A percentile compares a stretch with the other conserved stretches of the same genome.
These are phyloP conservation scores for Mimumesa dahlbomi DNA, from an alignment of 2,888 invertebrate species.

Conservation along the genomic window DNA sequence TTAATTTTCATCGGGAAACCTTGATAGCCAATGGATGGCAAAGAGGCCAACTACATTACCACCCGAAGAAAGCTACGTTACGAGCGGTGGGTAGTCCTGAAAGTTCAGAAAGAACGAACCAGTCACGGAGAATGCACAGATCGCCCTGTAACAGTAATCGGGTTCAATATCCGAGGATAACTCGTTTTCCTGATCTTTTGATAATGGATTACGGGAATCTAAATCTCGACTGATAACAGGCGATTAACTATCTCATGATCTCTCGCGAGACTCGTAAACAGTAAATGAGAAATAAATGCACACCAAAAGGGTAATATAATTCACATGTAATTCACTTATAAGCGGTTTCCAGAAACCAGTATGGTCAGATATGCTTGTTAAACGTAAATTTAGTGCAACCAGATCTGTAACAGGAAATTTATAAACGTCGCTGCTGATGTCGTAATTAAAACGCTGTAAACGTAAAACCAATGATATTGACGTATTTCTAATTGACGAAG, in stretches of 20 bases:
- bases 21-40: constrained; percentile 55
- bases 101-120: constrained; percentile 32
- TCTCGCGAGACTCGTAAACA: constrained; percentile 16
- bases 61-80: constrained; percentile 65
- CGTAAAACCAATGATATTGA: neutral
- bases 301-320: constrained; percentile 19
- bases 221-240: constrained; percentile 36
- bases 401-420: constrained; percentile 36
- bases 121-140: no score
- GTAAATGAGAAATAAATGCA: constrained; percentile 22
- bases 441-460: constrained; percentile 26
- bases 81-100: constrained; percentile 63
- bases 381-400: constrained; percentile 15
- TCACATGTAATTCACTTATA: constrained; percentile 31
- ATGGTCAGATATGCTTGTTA: constrained; percentile 17
- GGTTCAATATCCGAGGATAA: constrained; percentile 43
- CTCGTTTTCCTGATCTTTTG: constrained; percentile 16
- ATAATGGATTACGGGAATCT: constrained; percentile 10
- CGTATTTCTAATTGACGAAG: neutral
- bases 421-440: constrained; percentile 20
- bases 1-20: no score
- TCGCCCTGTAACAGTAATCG: neutral
- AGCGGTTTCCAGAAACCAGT: constrained; percentile 42
- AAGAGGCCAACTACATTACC: constrained; percentile 72
- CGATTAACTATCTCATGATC: neutral